Evolutionary conservation across 1,140 invertebrate species (phyloP).

Genomic region (Cotesia chilonis): DNA sequence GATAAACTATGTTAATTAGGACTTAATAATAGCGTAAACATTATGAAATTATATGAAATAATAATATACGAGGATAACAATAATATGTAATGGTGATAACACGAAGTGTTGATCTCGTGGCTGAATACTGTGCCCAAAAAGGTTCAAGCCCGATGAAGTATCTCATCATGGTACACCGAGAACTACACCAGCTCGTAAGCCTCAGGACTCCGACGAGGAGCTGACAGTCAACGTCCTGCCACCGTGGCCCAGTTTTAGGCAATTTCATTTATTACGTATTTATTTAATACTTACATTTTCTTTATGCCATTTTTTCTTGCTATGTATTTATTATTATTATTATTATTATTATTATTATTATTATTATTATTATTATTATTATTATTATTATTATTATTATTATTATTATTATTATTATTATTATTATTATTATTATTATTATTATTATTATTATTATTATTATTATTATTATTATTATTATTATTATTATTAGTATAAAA

Average conservation of each 20-base stretch:
- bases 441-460: constrained; percentile 27
- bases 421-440: constrained; percentile 32
- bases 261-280: constrained; percentile 68
- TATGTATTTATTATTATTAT: constrained; percentile 46
- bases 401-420: not conserved
- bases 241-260: constrained; percentile 67
- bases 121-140: constrained; percentile 61
- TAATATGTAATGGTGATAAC: constrained; percentile 37
- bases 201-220: constrained; percentile 65
- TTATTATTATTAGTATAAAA: not conserved
- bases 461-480: not conserved
- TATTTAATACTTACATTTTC: constrained; percentile 60
- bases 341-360: constrained; percentile 36
- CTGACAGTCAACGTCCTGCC: constrained; percentile 66
- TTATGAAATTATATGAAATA: constrained; percentile 9
- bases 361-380: constrained; percentile 36
- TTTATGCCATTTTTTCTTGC: constrained; percentile 58
- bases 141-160: constrained; percentile 65
- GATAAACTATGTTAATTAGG: no score
- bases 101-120: constrained; percentile 62
- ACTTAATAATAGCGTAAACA: not conserved
- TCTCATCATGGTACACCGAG: constrained; percentile 58
- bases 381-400: constrained; percentile 18
- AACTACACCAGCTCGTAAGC: constrained; percentile 48
- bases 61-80: constrained; percentile 25